Percentiles rank a stretch among this genome's conserved stretches.
Conservation (phyloP, 1,140 invertebrate species). For the Adelges cooleyi region DNA sequence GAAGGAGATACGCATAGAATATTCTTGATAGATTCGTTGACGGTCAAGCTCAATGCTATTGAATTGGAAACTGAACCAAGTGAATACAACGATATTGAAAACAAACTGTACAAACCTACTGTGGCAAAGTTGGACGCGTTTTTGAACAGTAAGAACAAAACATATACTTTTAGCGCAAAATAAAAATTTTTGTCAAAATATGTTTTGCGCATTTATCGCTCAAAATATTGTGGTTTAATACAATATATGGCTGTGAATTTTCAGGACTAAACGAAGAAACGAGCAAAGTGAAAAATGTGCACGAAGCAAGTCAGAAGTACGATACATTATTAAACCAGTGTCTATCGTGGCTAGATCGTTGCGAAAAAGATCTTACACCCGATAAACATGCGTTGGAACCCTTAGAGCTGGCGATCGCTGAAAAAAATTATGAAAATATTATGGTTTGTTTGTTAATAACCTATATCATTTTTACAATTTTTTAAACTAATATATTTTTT, state of each 20-base stretch:
- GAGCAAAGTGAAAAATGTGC: neutral
- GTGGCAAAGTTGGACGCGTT: neutral
- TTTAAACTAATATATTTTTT: no score
- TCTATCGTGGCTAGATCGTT: neutral
- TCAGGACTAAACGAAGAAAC: neutral
- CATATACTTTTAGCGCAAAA: no score
- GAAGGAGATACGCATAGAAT: conserved; percentile 55
- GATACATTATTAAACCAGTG: neutral
- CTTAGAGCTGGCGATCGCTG: neutral
- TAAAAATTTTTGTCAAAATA: no score
- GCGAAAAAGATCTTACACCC: conserved; percentile 12
- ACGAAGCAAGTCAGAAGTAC: conserved; percentile 3
- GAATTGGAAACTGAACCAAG: conserved; percentile 18
- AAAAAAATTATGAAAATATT: neutral
- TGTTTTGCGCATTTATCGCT: no score
- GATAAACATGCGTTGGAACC: conserved; percentile 12
- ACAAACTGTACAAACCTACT: conserved; percentile 6
- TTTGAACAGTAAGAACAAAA: conserved; percentile 2
- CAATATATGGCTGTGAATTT: neutral
- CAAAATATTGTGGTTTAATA: no score
- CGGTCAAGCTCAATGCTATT: conserved; percentile 17
- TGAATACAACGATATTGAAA: neutral
- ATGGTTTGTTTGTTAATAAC: neutral
- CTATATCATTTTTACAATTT: no score
- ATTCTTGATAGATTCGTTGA: conserved; percentile 2